Evolutionary conservation across 2,113 vertebrate genomes (phyloP), one percentile per base, ranked within the genome.

Genomic region (Gulo gulo): DNA sequence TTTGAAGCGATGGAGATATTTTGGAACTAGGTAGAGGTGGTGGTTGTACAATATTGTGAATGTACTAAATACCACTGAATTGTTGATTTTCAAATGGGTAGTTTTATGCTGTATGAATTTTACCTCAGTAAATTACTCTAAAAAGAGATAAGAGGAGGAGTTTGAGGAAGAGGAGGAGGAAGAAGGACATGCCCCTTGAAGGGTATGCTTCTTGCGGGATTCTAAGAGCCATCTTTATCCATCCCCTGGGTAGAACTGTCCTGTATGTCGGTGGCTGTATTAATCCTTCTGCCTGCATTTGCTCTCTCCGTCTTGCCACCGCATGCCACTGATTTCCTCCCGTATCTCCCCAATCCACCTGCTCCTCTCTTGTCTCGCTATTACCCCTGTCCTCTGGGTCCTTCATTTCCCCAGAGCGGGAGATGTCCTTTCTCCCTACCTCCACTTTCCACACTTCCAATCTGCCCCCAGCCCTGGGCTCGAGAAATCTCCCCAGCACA

Each of bases 211-310:
- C 14, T 67, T 20, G 61, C 39, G 26, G 59, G 18, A 16, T 74
- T 36, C 50, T 2, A 14, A 79, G 34, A 50, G 16, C 21, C 14
- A 0, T 20, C 69, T 39, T 31, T 23, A 26, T 61, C 6, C 15
- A 6, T 4, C 1, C n/a, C 26, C 16, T 39, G 23, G 0, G 1
- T 6, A 31, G 50, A 26, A 3, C 4, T 23, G 16, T n/a, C 18
- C 4, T 15, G 9, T 15, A 2, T 15, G 23, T 7, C 9, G 8
- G 29, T 2, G 36, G 8, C 6, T 26, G 0, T 59, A 15, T 9
- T 23, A 45, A 13, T 20, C 6, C 24, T 85, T 9, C 26, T 21
- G 0, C 34, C 4, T 13, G 39, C 65, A 11, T 39, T 81, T 34
- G 78, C 9, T 80, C 20, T 67, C 31, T 52, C 2, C 2, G 2